These are phyloP conservation scores for Grammomys surdaster DNA, from an alignment of 2,113 vertebrate genomes.

Conservation along the genomic window DNA sequence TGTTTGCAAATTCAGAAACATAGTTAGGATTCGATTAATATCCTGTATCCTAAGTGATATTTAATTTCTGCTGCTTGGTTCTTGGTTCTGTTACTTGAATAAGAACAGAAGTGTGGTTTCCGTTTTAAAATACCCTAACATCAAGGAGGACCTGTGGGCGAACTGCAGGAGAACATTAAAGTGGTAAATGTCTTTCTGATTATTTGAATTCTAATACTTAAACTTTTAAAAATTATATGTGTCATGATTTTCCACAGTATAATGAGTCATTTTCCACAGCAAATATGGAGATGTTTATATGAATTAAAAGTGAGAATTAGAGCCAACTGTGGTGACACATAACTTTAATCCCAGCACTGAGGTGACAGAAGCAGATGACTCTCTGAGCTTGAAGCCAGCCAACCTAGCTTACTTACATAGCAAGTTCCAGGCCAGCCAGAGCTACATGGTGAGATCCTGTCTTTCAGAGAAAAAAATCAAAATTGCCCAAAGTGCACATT, in stretches of 20 bases:
- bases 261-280: not conserved
- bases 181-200: not conserved
- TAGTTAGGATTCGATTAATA: not conserved
- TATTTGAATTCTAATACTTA: constrained; percentile 46
- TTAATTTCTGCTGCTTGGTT: not conserved
- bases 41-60: not conserved
- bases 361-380: not conserved
- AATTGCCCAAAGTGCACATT: constrained; percentile 3
- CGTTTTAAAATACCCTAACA: constrained; percentile 25
- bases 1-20: constrained; percentile 9
- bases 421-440: not conserved
- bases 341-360: not conserved
- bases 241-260: constrained; percentile 22
- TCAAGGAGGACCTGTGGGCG: not conserved
- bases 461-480: not conserved
- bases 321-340: not conserved
- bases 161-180: constrained; percentile 39
- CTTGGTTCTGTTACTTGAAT: constrained; percentile 2
- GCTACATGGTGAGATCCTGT: not conserved
- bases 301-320: constrained; percentile 47
- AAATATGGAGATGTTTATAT: not conserved
- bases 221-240: not conserved
- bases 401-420: not conserved
- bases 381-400: not conserved
- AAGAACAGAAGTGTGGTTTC: constrained; percentile 34